Base-by-base conservation (phyloP, 2,888 invertebrate species). In the Rhamphomyia laevipes region DNA sequence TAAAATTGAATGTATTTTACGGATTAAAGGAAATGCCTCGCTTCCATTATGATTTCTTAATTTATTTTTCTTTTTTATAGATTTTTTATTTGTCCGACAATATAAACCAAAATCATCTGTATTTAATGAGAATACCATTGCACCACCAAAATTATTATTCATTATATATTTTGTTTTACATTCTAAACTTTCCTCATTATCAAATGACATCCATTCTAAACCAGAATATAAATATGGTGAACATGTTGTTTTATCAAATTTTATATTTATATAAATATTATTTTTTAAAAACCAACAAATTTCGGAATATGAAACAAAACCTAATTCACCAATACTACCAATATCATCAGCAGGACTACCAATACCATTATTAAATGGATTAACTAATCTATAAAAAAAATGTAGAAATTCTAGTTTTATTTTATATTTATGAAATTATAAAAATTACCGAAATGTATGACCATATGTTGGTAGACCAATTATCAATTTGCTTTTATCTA, bases 401-500 rank as follows among this genome's bases (percentile, higher is more conserved):
- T 5, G 16, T 7, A 9, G 30, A 33, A 2, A 13, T 3, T 38
- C 27, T 13, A 44, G 11, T 37, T 7, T n/a, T n/a, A n/a, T 35
- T 18, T 43, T 43, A 18, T 9, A 21, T 38, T 21, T 38, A 35
- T 27, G 12, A 27, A 18, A 17, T 13, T 15, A 10, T 13, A 17
- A 18, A 15, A 62, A 68, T 65, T 68, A 80, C 80, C 73, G 77
- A 61, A 80, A 90, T 4, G 83, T 78, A 63, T 90, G 89, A 1
- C 89, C 92, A 64, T 90, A 94, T 1, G 88, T 86, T 6, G 94
- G 92, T 59, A 93, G 74, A 0, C 93, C 93, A 1, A 93, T 74
- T 11, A 90, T 78, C 16, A 93, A 78, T 67, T 91, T 92, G 40
- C 77, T 74, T 35, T 74, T 74, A 16, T 84, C 82, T 69, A 94